Conservation (phyloP, 2,113 vertebrate genomes). For the Prochilodus magdalenae region DNA sequence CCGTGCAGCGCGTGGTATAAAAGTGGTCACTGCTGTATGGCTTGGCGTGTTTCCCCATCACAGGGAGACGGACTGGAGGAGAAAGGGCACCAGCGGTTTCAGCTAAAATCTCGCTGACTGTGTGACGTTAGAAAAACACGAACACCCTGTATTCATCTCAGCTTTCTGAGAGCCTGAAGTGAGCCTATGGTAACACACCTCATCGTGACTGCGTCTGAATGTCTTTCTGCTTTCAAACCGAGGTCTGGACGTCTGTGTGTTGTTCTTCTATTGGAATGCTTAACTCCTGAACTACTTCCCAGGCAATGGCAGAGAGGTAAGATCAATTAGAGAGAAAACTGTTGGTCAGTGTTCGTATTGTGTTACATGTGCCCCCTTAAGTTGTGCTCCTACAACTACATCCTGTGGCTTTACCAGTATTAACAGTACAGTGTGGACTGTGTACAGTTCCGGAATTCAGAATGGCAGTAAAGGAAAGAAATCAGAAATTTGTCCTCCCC, state of each 20-base stretch:
- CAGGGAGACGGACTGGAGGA: slow-evolving; percentile 20
- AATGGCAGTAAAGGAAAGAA: slow-evolving; percentile 13
- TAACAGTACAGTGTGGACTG: neutral
- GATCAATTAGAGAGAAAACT: slow-evolving; percentile 3
- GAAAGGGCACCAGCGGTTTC: slow-evolving; percentile 47
- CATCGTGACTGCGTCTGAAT: neutral
- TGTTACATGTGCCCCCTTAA: slow-evolving; percentile 19
- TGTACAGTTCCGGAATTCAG: neutral
- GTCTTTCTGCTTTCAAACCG: slow-evolving; percentile 23
- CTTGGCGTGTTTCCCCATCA: slow-evolving; percentile 46
- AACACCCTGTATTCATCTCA: slow-evolving; percentile 38
- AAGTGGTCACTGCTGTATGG: slow-evolving; percentile 46
- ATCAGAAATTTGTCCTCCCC: neutral
- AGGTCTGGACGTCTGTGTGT: slow-evolving; percentile 18
- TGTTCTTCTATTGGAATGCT: slow-evolving; percentile 49
- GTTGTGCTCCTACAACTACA: slow-evolving; percentile 50
- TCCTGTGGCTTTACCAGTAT: slow-evolving; percentile 6
- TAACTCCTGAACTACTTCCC: slow-evolving; percentile 30
- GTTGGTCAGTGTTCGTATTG: neutral
- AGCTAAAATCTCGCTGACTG: slow-evolving; percentile 20
- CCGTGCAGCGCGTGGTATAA: slow-evolving; percentile 32
- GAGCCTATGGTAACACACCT: slow-evolving; percentile 5
- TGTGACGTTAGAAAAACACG: neutral
- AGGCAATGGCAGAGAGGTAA: slow-evolving; percentile 49
- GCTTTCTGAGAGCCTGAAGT: slow-evolving; percentile 13